Base-by-base conservation (phyloP, 1,140 invertebrate species). In the Meloidogyne floridensis region DNA sequence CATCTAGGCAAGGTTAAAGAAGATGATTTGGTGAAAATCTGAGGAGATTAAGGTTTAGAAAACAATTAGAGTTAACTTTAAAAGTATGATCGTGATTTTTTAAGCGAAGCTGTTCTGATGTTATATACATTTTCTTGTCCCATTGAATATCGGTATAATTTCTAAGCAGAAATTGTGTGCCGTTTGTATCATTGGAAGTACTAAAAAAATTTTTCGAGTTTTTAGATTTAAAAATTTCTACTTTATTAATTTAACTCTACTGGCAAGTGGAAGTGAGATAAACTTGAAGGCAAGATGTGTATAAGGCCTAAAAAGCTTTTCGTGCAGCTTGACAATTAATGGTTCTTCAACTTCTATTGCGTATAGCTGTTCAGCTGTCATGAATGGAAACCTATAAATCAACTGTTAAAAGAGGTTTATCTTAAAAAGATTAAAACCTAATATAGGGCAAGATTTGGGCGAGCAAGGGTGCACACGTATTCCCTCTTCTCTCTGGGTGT, bases 211-310 rank as follows among this genome's bases (percentile, higher is more conserved):
- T 20, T 78, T 72, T 83, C 8, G 2, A 18, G 18, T 32, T 32
- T 72, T 43, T 42, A 18, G 32, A 65, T 32, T 32, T 32, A 32
- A 65, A 65, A 7, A 18, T 47, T 47, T 65, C 84, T 65, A 84
- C 86, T 85, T 18, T 18, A 82, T 82, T 13, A 54, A 76, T 69
- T 56, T 75, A 11, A 87, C 86, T 32, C 91, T 73, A 72, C 86
- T 90, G 7, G 86, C 86, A 13, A 91, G 82, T 0, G 91, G 88
- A 8, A 91, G 85, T 18, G 91, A 90, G 80, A 91, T 90, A 80
- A 88, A 91, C 78, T 91, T 92, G 86, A 91, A 91, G n/a, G 91
- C 90, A 47, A 86, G 80, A 73, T 91, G 88, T 13, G 91, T 87
- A 56, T 87, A 84, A n/a, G 87, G 88, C 77, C 89, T 89, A 72